Base-by-base conservation (phyloP, 1,140 invertebrate genomes). In the Drosophila grimshawi region DNA sequence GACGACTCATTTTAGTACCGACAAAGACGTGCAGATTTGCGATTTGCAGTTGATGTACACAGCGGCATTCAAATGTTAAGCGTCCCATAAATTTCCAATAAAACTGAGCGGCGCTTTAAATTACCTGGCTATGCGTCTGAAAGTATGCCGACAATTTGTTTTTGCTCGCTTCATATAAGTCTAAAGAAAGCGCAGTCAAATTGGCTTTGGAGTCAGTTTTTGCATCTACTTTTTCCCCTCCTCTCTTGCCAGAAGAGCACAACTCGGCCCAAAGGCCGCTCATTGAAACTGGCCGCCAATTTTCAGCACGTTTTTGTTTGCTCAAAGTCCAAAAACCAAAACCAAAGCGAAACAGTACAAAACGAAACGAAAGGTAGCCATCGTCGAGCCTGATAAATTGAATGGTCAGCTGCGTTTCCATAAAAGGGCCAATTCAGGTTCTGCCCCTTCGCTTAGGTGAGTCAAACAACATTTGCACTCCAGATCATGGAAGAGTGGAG, bases 331-430 rank as follows among this genome's bases (percentile, higher is more conserved):
- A 49, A 66, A 79, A 67, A 68, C 53, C 73, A 78, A 68, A 68
- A 46, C 69, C 80, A 86, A 81, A 64, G 64, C 67, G 60, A 63
- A 33, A 57, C 48, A 43, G 11, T 30, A 35, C 51, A 30, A 57
- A 53, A 53, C 56, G 27, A 45, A 59, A n/a, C 56, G 19, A 59
- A 45, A 45, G 35, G 61, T 39, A 64, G 43, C 66, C 52, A 43
- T 51, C 70, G 77, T 67, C 77, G 77, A 88, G 85, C 81, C 81
- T 89, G 85, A 90, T 89, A 88, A 89, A 89, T 89, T 81, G 78
- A 89, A 89, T 83, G 85, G 85, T 79, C 81, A 89, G 74, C 60
- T 83, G 81, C 74, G 85, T 81, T 81, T 69, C 67, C 78, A 88
- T 80, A 89, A 88, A 88, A 65, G 73, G 80, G 48, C 70, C 46